These are phyloP conservation scores for Bothrops jararaca DNA, from an alignment of 2,113 vertebrate genomes.

Conservation along the genomic window DNA sequence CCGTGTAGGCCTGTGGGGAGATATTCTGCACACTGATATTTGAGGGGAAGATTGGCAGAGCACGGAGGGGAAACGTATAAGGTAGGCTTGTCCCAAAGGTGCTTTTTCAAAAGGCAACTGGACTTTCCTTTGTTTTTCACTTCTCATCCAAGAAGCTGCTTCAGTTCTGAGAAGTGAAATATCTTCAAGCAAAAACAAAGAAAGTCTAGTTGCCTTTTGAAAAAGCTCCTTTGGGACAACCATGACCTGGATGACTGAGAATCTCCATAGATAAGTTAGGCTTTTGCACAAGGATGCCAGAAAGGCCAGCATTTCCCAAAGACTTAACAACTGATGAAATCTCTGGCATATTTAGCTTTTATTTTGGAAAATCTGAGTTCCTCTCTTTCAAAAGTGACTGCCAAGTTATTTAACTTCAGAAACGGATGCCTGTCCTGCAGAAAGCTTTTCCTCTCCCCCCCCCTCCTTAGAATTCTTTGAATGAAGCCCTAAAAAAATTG, in stretches of 20 bases:
- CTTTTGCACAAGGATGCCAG: not conserved
- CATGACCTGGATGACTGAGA: too few species aligned
- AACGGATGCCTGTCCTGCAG: not conserved
- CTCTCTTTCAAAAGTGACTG: not conserved
- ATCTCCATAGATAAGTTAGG: not conserved
- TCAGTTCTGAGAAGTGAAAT: too few species aligned
- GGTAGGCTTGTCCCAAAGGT: not conserved
- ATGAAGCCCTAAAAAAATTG: not conserved
- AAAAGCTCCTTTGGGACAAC: too few species aligned
- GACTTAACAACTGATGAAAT: not conserved
- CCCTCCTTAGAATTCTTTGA: slow-evolving; percentile 9
- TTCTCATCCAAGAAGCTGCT: too few species aligned
- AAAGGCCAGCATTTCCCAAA: not conserved
- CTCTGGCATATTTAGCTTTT: not conserved
- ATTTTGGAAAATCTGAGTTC: not conserved
- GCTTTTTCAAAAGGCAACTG: too few species aligned
- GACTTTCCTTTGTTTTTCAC: too few species aligned
- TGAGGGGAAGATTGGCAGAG: not conserved
- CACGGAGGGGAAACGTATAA: not conserved
- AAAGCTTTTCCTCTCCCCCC: not conserved
- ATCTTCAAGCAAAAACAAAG: too few species aligned
- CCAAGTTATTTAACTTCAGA: not conserved
- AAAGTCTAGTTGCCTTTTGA: too few species aligned
- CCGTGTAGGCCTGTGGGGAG: not conserved
- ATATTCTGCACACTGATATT: not conserved